Conservation (phyloP, 1,140 invertebrate species). For the Solenopsis fugax region DNA sequence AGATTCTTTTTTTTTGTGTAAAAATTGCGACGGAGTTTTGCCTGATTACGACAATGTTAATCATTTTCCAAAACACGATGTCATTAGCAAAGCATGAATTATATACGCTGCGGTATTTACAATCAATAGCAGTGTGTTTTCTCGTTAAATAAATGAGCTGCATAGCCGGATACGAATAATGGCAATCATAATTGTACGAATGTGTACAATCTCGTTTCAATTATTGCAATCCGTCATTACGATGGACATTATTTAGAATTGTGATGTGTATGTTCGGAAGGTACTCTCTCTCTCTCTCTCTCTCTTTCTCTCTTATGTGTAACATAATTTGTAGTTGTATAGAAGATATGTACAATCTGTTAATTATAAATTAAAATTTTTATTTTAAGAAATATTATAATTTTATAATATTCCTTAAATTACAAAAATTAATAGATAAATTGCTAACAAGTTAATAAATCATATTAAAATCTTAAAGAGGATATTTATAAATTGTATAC, state of each 20-base stretch:
- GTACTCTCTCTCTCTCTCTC: neutral
- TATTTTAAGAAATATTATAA: neutral
- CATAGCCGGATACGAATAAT: conserved; percentile 26
- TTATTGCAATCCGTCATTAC: conserved; percentile 39
- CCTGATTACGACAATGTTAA: neutral
- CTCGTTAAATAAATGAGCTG: conserved; percentile 50
- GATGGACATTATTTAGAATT: neutral
- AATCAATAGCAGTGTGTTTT: conserved; percentile 26
- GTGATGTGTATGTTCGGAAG: neutral
- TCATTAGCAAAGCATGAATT: conserved; percentile 46
- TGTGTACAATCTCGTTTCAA: conserved; percentile 28
- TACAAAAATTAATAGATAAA: neutral
- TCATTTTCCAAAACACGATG: neutral
- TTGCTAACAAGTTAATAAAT: neutral
- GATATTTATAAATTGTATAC: neutral
- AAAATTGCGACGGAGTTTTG: neutral
- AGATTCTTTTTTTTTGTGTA: neutral
- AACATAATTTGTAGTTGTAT: neutral
- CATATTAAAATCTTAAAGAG: neutral
- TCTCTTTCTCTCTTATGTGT: neutral
- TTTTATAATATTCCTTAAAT: neutral
- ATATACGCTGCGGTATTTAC: conserved; percentile 9
- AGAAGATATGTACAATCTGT: neutral
- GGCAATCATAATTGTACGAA: conserved; percentile 12
- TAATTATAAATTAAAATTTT: neutral